Conservation (phyloP, 2,888 invertebrate species). For the Ashinkailepas kermadecensis region DNA sequence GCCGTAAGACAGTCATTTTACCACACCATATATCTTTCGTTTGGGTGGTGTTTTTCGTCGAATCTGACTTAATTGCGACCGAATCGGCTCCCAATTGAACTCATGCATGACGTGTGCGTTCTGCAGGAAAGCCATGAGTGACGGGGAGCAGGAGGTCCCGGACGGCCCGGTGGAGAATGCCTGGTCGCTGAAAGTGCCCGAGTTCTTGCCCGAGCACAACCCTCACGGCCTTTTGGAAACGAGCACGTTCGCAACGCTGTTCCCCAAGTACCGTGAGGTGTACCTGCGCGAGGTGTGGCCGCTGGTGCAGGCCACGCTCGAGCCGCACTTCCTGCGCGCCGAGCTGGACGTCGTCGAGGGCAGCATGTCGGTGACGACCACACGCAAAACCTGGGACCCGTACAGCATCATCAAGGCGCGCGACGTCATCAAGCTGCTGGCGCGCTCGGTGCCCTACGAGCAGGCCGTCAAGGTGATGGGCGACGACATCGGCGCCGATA, state of each 20-base stretch:
- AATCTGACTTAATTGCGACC: too few relatives aligned
- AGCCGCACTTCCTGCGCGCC: conserved; percentile 53
- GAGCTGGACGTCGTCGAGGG: conserved; percentile 89
- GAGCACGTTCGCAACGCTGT: conserved; percentile 91
- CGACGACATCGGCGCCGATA: conserved; percentile 88
- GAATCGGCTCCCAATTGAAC: too few relatives aligned
- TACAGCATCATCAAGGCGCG: conserved; percentile 92
- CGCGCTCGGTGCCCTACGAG: conserved; percentile 93
- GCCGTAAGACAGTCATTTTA: too few relatives aligned
- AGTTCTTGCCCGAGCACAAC: conserved; percentile 81
- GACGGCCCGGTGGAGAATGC: conserved; percentile 67
- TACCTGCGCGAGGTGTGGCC: conserved; percentile 95
- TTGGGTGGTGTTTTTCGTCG: too few relatives aligned
- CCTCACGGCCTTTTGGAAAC: conserved; percentile 81
- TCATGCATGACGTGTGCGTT: too few relatives aligned
- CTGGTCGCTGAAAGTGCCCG: conserved; percentile 76
- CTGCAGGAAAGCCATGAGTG: too few relatives aligned
- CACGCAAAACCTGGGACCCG: conserved; percentile 97
- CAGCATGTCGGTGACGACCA: conserved; percentile 89
- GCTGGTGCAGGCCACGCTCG: conserved; percentile 74
- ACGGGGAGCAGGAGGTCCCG: conserved; percentile 30
- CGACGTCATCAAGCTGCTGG: conserved; percentile 88
- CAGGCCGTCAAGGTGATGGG: conserved; percentile 77
- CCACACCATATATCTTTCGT: too few relatives aligned
- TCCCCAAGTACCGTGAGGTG: conserved; percentile 94